A percentile compares a stretch with the other conserved stretches of the same genome.
phyloP scores from a whole-genome alignment of 1,140 invertebrate species.

The Cotesia vestalis region DNA sequence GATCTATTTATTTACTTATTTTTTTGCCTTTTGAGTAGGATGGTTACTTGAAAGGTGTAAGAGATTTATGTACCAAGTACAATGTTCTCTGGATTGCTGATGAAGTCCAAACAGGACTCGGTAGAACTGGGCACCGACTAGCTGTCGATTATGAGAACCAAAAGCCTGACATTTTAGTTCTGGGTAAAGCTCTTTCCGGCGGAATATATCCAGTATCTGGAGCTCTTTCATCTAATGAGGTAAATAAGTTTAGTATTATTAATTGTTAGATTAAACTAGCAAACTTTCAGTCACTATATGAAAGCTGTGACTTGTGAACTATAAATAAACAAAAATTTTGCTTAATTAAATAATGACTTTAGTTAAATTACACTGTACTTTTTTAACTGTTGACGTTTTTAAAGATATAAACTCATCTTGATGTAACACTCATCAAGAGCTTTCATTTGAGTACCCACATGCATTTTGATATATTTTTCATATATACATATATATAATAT shows the following conservation, averaged over 20 bases:
- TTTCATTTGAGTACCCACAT: no score
- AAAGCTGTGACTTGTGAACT: no score
- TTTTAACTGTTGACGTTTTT: no score
- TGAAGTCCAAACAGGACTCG: constrained; percentile 95
- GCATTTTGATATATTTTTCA: no score
- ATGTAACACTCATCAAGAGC: no score
- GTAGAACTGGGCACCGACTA: constrained; percentile 89
- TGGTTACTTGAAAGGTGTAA: constrained; percentile 88
- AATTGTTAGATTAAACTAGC: background rate
- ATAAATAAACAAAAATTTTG: no score
- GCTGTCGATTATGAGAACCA: constrained; percentile 91
- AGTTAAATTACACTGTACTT: no score
- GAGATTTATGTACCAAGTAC: constrained; percentile 90
- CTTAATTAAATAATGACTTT: no score
- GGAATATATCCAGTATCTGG: constrained; percentile 84
- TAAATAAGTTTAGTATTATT: constrained; percentile 50
- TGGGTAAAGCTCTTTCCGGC: constrained; percentile 87
- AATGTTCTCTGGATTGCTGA: constrained; percentile 98
- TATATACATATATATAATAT: no score
- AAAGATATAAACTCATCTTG: no score
- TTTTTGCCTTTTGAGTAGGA: constrained; percentile 57
- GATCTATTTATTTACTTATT: background rate
- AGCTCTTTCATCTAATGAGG: constrained; percentile 75
- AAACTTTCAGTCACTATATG: no score
- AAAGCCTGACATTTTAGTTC: constrained; percentile 77